Evolutionary conservation across 2,113 vertebrate genomes (phyloP).

Genomic region (Theristicus caerulescens): DNA sequence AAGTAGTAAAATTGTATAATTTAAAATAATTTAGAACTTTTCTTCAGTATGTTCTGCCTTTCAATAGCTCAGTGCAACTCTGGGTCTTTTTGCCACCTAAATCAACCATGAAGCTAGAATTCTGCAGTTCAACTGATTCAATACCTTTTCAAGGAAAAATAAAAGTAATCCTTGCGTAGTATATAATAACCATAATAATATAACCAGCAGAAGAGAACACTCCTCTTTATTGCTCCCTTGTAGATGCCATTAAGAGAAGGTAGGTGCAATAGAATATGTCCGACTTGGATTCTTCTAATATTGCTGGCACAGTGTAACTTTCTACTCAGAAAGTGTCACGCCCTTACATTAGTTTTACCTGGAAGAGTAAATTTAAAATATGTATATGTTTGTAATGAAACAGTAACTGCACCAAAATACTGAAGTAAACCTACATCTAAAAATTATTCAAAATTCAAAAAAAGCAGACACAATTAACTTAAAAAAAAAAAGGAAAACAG

Average conservation of each 20-base stretch:
- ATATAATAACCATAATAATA: neutral
- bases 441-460: neutral
- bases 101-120: neutral
- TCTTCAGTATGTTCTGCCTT: neutral
- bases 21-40: neutral
- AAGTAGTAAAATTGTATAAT: neutral
- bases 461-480: neutral
- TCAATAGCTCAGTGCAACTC: neutral
- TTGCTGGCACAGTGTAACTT: neutral
- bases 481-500: neutral
- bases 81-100: neutral
- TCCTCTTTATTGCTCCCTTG: neutral
- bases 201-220: neutral
- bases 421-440: neutral
- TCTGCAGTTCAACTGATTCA: slow-evolving; percentile 34
- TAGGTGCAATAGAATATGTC: neutral
- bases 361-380: neutral
- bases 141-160: neutral
- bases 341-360: neutral
- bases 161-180: neutral
- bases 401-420: neutral
- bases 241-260: neutral
- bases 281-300: slow-evolving; percentile 1
- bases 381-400: neutral
- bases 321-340: neutral